Percentiles rank a stretch among this genome's conserved stretches.
phyloP scores from a whole-genome alignment of 1,140 invertebrate genomes.

The Potamilus streckersoni region DNA sequence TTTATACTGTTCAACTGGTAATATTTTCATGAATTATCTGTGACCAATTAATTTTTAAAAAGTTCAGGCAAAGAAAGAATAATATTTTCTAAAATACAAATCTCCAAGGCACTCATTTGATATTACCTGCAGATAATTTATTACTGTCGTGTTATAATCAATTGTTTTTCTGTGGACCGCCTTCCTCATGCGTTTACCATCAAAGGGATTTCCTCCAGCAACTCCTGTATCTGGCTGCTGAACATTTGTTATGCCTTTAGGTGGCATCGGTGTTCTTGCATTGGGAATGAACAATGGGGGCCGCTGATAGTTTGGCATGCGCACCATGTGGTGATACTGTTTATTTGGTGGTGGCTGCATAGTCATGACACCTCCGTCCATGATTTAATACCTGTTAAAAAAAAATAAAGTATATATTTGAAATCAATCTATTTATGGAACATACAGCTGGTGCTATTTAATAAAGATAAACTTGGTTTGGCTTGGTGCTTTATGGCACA shows the following conservation, averaged over 20 bases:
- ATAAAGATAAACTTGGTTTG: too few species aligned
- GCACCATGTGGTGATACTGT: neutral
- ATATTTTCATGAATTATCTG: too few species aligned
- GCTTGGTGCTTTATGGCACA: too few species aligned
- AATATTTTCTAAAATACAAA: too few species aligned
- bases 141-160: constrained; percentile 97
- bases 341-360: neutral
- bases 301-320: constrained; percentile 30
- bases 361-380: constrained; percentile 24
- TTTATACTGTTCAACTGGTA: too few species aligned
- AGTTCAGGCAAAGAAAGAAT: too few species aligned
- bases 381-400: neutral
- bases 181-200: constrained; percentile 92
- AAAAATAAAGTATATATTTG: too few species aligned
- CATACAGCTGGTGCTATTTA: too few species aligned
- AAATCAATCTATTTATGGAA: too few species aligned
- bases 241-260: neutral
- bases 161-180: constrained; percentile 98
- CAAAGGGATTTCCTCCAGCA: constrained; percentile 41
- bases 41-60: too few species aligned
- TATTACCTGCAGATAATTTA: constrained; percentile 88
- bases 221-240: neutral
- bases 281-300: constrained; percentile 20
- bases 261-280: neutral
- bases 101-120: too few species aligned